Base-by-base conservation (phyloP, 2,113 vertebrate species). In the Speoplatyrhinus poulsoni region DNA sequence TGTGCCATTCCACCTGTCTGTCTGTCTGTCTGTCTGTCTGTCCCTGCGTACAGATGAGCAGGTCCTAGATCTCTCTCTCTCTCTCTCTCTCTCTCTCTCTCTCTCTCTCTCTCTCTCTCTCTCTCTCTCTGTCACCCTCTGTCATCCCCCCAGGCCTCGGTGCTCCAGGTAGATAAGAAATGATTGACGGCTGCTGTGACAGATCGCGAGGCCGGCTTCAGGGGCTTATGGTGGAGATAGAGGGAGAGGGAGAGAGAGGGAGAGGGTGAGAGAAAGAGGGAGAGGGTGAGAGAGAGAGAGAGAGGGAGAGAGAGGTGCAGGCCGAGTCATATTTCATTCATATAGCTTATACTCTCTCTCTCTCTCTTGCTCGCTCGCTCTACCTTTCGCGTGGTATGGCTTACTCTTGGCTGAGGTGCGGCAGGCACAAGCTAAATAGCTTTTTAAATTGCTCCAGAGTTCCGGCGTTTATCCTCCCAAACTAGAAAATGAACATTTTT, bases 161-260 rank as follows among this genome's bases (percentile, higher is more conserved):
- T 86, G 83, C 82, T 73, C 53, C 72, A 80, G 83, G 79, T 83
- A 87, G 82, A 87, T 85, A 83, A 76, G 47, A 12, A 47, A 73
- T 87, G 86, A 89, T 83, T 85, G 84, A 79, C 85, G 89, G 87
- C 69, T 72, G 87, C 82, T 84, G 84, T 87, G 87, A 87, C 87
- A 88, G 87, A 74, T 80, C 70, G 80, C 85, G 82, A 78, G 86
- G 80, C 72, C 46, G 76, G 71, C 84, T 87, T 70, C 74, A 69
- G 82, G 88, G 82, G 82, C 79, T 87, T 85, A 87, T 82, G 82
- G 81, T 65, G 66, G 68, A 83, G 69, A 73, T 74, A 69, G 67
- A 75, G 79, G 70, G 61, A 50, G 64, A 63, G 48, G 7, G 36
- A 41, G 36, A 19, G 19, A 19, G 19, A 19, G 19, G 19, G 19